phyloP scores from a whole-genome alignment of 1,140 invertebrate species.

The Ditylenchus dipsaci region DNA sequence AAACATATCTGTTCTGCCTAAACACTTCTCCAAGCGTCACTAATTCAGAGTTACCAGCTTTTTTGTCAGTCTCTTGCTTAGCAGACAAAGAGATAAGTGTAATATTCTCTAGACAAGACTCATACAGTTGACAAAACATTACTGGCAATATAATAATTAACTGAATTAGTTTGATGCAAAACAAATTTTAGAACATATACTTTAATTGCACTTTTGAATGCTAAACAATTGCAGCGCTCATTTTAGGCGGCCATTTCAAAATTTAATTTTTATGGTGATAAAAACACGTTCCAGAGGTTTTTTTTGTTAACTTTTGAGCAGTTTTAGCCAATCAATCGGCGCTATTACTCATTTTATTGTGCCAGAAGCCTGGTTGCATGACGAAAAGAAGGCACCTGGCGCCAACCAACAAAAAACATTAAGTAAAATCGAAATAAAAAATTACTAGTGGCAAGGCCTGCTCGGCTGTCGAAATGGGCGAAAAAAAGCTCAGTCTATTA shows the following conservation, averaged over 20 bases:
- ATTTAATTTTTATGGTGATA: no score
- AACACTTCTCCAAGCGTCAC: constrained; percentile 10
- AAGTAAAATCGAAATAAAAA: no score
- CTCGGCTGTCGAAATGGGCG: no score
- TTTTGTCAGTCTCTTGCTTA: background rate
- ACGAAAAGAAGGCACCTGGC: no score
- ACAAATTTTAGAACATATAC: background rate
- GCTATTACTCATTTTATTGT: no score
- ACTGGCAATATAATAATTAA: background rate
- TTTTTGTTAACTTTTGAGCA: no score
- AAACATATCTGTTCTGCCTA: constrained; percentile 1
- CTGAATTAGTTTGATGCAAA: background rate
- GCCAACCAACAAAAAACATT: no score
- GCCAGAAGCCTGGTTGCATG: no score
- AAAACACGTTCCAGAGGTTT: no score
- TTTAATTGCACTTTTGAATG: background rate
- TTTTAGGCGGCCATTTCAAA: background rate
- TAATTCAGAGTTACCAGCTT: background rate
- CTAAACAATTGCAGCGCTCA: background rate
- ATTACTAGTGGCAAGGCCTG: no score
- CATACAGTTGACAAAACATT: constrained; percentile 18
- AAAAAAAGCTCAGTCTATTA: no score
- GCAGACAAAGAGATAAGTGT: background rate
- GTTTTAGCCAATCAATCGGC: no score
- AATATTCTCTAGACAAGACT: constrained; percentile 15